Evolutionary conservation across 2,797 vertebrate genomes (phyloP), one percentile per base, ranked within the genome.

Genomic region (Onychomys torridus): DNA sequence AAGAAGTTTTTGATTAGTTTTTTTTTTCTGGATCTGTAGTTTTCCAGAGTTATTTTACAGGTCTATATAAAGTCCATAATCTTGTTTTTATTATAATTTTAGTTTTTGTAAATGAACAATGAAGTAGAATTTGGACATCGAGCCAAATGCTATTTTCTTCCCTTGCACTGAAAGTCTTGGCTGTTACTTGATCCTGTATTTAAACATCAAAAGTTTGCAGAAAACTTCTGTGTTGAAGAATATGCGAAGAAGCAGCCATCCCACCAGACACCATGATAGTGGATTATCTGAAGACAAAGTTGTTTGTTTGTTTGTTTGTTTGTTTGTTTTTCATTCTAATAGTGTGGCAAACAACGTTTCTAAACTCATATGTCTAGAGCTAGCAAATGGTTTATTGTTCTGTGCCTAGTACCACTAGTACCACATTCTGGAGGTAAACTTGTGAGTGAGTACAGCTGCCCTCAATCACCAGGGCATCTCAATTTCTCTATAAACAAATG

Each of bases 251-350:
- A 55, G 23, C 43, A 88, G 90, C 90, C 27, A 0, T 96, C 96
- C 81, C 52, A 91, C 76, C 89, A 96, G 29, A 90, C 92, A 94
- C 17, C 96, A 37, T 12, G 57, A 43, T 91, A 98, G 92, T 98
- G 89, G 97, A 97, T 98, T 97, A 98, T 97, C 96, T 91, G 94
- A n/a, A 67, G 40, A 52, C 73, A 87, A 95, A 52, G 37, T n/a
- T n/a, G n/a, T n/a, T n/a, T n/a, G 3, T 46, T 40, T 40, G 4
- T 40, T 43, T n/a, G n/a, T n/a, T n/a, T n/a, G n/a, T n/a, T n/a
- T 4, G 59, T 97, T 94, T 95, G 90, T 97, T 96, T 96, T 89
- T 92, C 94, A 94, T 97, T 98, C 88, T 97, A 86, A 93, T 97
- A 23, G 17, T 59, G 13, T 46, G 73, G 55, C 63, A 78, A 92